Evolutionary conservation across 1,140 invertebrate species (phyloP), one percentile per base, ranked within the genome.

Genomic region (Harpegnathos saltator): DNA sequence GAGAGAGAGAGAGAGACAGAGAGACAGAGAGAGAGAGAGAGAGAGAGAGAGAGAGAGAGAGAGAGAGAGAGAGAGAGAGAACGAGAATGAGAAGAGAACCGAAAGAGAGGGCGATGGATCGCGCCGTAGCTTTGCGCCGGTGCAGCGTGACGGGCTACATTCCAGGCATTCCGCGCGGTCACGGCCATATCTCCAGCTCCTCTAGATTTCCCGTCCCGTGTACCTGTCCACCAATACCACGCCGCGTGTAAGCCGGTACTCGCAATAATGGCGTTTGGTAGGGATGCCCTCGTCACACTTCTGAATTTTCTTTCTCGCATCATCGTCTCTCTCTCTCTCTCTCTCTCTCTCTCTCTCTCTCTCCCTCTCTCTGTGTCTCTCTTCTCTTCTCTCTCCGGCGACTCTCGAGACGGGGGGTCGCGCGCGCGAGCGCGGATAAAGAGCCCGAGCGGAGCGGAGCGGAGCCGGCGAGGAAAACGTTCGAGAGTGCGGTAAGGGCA

Each of bases 141-240:
- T 80, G 75, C 75, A 80, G 75, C 90, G 89, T 94, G 93, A 94
- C 92, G 92, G 92, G 91, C 93, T 91, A 91, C 93, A 94, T 94
- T 94, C 93, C 92, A 82, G 15, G 83, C 91, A 93, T 94, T 90
- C 93, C 93, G 82, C 86, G 90, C 93, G 93, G 92, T 94, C 93
- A 94, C 89, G 93, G 93, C 90, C 92, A 91, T 94, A 94, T 94
- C 92, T 94, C 89, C 90, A 92, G 91, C 93, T 94, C 91, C 92
- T 93, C 86, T 89, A 90, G 90, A 92, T 92, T 89, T 90, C 85
- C 73, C 85, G 83, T 86, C 84, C 85, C 81, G 65, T 68, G 54
- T 71, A 80, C 44, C 75, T 52, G 65, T 80, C 75, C 44, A 80
- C 75, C 75, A 80, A 69, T 24, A 68, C 73, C 87, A 58, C 38